phyloP scores from a whole-genome alignment of 2,113 vertebrate genomes.

The Neomonachus schauinslandi region DNA sequence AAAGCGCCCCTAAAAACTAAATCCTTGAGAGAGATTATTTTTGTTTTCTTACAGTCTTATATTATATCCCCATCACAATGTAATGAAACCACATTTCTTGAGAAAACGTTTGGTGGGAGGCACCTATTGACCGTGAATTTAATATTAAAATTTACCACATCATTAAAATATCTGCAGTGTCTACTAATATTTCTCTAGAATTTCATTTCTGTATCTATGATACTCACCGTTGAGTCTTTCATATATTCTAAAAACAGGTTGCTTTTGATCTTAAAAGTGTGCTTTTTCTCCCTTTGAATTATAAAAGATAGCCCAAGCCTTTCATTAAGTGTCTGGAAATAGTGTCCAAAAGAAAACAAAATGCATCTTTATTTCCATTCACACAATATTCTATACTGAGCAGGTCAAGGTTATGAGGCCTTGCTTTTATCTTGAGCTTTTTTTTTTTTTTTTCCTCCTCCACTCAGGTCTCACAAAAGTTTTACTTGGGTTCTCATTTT shows the following conservation, averaged over 20 bases:
- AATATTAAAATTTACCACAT: neutral
- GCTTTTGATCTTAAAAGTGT: slow-evolving; percentile 49
- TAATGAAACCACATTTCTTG: neutral
- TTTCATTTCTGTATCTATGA: neutral
- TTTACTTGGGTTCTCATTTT: neutral
- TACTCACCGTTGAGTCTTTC: slow-evolving; percentile 11
- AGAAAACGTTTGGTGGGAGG: neutral
- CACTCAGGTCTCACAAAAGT: neutral
- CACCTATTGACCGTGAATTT: neutral
- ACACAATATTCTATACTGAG: neutral
- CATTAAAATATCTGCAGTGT: neutral
- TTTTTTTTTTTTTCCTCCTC: fast-evolving
- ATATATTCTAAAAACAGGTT: neutral
- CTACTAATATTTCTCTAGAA: neutral
- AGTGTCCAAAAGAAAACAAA: slow-evolving; percentile 52
- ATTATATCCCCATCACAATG: neutral
- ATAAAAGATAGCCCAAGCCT: neutral
- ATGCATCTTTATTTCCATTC: slow-evolving; percentile 22
- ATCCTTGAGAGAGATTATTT: neutral
- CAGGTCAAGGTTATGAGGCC: neutral
- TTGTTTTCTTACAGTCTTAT: neutral
- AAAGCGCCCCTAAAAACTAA: neutral
- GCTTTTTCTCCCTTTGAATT: slow-evolving; percentile 43
- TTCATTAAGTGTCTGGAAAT: slow-evolving; percentile 40
- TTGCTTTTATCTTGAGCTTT: slow-evolving; percentile 29